Percentiles rank a stretch among this genome's conserved stretches.
phyloP scores from a whole-genome alignment of 2,888 invertebrate species.

The Pycnomerus fuliginosus region DNA sequence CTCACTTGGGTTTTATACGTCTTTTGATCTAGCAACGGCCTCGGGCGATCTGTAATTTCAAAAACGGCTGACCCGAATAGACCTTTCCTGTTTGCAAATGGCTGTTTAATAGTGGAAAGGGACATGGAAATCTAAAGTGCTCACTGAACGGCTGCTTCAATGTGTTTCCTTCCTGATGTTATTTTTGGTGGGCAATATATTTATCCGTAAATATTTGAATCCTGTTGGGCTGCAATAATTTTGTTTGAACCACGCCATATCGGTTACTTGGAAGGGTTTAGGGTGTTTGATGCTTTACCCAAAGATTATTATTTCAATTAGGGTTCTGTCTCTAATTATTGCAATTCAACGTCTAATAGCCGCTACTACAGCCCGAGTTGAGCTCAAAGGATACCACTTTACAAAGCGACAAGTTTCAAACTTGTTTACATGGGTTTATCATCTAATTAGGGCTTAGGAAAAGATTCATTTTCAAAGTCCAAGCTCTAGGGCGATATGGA shows the following conservation, averaged over 20 bases:
- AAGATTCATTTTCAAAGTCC: no score
- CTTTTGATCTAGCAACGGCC: constrained; percentile 21
- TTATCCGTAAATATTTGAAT: no score
- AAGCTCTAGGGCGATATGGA: no score
- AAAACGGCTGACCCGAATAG: constrained; percentile 23
- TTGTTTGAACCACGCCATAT: no score
- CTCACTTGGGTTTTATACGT: constrained; percentile 16
- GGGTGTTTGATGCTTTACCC: constrained; percentile 11
- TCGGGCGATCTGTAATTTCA: constrained; percentile 22
- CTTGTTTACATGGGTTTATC: no score
- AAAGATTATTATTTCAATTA: constrained; percentile 23
- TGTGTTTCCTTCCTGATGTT: no score
- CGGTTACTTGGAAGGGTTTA: constrained; percentile 20
- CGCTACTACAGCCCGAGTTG: no score
- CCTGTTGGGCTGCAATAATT: no score
- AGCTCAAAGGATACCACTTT: no score
- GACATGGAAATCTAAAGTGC: constrained; percentile 13
- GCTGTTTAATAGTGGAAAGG: constrained; percentile 20
- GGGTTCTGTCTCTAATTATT: constrained; percentile 10
- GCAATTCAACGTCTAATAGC: constrained; percentile 7
- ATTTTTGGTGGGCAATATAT: no score
- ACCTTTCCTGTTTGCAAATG: constrained; percentile 22
- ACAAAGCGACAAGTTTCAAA: no score
- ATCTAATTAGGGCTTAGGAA: no score
- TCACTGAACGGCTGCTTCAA: constrained; percentile 1